Conservation (phyloP, 2,888 invertebrate species). For the Ectemnius continuus region DNA sequence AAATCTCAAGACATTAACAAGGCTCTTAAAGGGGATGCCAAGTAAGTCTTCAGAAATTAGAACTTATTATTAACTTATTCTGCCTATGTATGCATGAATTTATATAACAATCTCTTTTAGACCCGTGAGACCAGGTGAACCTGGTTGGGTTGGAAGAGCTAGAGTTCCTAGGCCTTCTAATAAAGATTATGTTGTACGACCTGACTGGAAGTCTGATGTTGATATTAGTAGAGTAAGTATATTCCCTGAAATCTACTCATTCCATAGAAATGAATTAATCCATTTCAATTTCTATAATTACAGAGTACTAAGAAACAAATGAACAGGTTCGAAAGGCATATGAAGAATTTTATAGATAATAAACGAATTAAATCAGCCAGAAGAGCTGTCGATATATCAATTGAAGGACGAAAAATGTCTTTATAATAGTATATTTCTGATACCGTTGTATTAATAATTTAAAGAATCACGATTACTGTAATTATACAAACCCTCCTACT, state of each 20-base stretch:
- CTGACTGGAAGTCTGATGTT: conserved; percentile 93
- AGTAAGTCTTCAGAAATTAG: conserved; percentile 71
- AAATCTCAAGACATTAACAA: conserved; percentile 82
- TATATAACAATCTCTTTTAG: conserved; percentile 72
- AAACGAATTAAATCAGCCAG: conserved; percentile 88
- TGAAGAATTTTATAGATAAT: conserved; percentile 92
- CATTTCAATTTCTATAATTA: conserved; percentile 49
- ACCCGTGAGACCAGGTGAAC: conserved; percentile 93
- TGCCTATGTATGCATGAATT: conserved; percentile 6
- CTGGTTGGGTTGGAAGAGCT: conserved; percentile 96
- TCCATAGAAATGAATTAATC: neutral
- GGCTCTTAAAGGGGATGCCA: conserved; percentile 82
- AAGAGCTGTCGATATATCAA: conserved; percentile 95
- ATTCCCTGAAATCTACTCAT: neutral
- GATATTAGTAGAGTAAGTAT: conserved; percentile 84
- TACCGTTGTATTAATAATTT: conserved; percentile 3
- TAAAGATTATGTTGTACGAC: conserved; percentile 97
- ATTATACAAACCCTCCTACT: neutral
- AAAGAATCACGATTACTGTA: neutral
- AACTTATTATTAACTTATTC: neutral
- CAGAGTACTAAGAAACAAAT: conserved; percentile 90
- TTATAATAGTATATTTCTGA: conserved; percentile 80
- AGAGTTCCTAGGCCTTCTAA: conserved; percentile 96
- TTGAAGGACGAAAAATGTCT: conserved; percentile 97
- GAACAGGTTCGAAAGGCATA: conserved; percentile 94